Percentiles rank a stretch among this genome's conserved stretches.
Evolutionary conservation across 2,113 vertebrate species (phyloP).

Genomic region (Phrynosoma platyrhinos): DNA sequence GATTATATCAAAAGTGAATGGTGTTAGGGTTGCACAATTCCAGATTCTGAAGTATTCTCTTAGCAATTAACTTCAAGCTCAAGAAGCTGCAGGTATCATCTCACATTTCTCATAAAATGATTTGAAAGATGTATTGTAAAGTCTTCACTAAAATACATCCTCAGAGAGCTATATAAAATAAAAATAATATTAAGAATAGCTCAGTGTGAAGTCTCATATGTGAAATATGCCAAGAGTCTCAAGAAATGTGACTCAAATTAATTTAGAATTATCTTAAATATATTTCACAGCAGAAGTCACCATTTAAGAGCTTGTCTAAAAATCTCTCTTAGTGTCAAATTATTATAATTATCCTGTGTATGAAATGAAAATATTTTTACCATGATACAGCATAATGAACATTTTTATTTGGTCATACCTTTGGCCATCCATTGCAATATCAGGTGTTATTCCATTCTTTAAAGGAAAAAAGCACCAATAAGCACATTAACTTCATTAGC

Average conservation of each 20-base stretch:
- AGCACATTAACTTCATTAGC: too few relatives aligned
- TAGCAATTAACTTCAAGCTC: background rate
- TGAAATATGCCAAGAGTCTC: conserved; percentile 3
- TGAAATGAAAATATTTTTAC: background rate
- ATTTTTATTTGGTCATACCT: background rate
- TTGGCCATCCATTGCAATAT: conserved; percentile 1
- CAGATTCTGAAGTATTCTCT: background rate
- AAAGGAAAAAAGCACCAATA: too few relatives aligned
- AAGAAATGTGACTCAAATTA: background rate
- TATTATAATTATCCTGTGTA: background rate
- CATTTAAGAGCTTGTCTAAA: background rate
- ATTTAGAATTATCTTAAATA: conserved; percentile 1
- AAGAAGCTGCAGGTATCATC: background rate
- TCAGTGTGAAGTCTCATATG: conserved; percentile 24
- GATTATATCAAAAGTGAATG: background rate
- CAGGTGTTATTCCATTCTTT: background rate
- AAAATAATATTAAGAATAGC: background rate
- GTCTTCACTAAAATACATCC: conserved; percentile 6
- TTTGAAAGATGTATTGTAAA: background rate
- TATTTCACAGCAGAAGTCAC: conserved; percentile 18
- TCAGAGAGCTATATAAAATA: conserved; percentile 28
- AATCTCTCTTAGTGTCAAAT: background rate
- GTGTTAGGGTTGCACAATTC: background rate
- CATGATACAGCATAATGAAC: background rate
- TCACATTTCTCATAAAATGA: background rate